Evolutionary conservation across 2,113 vertebrate genomes (phyloP), one percentile per base, ranked within the genome.

Genomic region (Tretioscincus oriximinensis): DNA sequence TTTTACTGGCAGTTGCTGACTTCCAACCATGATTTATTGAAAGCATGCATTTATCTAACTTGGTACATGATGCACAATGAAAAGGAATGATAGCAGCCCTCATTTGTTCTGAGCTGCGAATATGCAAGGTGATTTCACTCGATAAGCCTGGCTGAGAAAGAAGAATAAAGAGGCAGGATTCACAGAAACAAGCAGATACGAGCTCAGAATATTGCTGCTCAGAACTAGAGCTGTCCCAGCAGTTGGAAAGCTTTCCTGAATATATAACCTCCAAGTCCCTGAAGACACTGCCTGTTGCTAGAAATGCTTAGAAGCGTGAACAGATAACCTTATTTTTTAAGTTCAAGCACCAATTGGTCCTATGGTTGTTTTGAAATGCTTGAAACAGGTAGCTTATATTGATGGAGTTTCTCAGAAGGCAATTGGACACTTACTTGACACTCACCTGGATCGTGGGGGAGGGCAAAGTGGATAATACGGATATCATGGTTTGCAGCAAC

Each of bases 91-190:
- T 47, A 81, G 68, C 22, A 29, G 31, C 28, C 65, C 77, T 85
- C 71, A 24, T 54, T 74, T 82, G 66, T 58, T 22, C 63, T 41
- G 1, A 67, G 41, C 71, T 8, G 9, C 31, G 72, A 80, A 82
- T 41, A 60, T 61, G 80, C 78, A 69, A 84, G 81, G 76, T 82
- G 76, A 84, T 86, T 84, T 75, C 1, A 24, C 51, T 31, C 78
- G 84, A 80, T 87, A 85, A 84, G 51, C 5, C 47, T 51, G 28
- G 14, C 5, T 41, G 70, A 73, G 70, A 87, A 85, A 83, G 68
- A 64, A 2, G 22, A 41, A 41, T n/a, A 71, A 69, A 24, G 58
- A 54, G 4, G 22, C 24, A 22, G 16, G 8, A 51, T 76, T 22
- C 47, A 29, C 67, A 76, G 65, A 78, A 58, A 26, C 77, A 71